Evolutionary conservation across 2,113 vertebrate species (phyloP), one percentile per base, ranked within the genome.

Genomic region (Apaloderma vittatum): DNA sequence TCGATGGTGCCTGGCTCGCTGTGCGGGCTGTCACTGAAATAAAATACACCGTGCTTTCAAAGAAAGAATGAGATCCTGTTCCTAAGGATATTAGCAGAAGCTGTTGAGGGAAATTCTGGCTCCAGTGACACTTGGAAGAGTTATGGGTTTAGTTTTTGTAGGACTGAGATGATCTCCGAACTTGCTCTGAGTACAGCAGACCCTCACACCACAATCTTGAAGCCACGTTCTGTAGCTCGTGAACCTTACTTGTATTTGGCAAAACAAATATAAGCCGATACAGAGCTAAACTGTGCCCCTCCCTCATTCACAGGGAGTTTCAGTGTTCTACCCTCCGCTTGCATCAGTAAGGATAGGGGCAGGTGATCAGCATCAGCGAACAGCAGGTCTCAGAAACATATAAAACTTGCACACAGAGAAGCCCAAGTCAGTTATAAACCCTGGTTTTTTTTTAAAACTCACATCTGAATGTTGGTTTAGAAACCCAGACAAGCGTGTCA

Each of bases 1-100:
- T 99, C 99, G 9, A 99, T 99, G 88, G 99, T 99, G 84, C 99
- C 99, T 7, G 99, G 99, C 97, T 99, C 99, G 16, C 99, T 99
- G 98, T 99, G 99, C 0, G 99, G 99, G 95, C 99, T 99, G 97
- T 99, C 99, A 54, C 99, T 99, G 97, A 8, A 98, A 85, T 9
- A n/a, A 88, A 93, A 95, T 15, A 80, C 55, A 52, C 0, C 8
- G 0, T 12, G 8, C 67, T 57, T 46, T 65, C 72, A 74, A 32
- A 40, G 40, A 20, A 22, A 20, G 7, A 30, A 2, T 0, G 4
- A 24, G 36, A 16, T 51, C 14, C 79, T 32, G 30, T 1, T 62
- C 55, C 68, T 29, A 3, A 7, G 4, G 8, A 74, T 9, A 48
- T 4, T 2, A 12, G 54, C 63, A 54, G 15, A 9, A 15, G 34